Percentiles rank a stretch among this genome's conserved stretches.
These are phyloP conservation scores for Menura novaehollandiae DNA, from an alignment of 2,113 vertebrate genomes.

Conservation along the genomic window DNA sequence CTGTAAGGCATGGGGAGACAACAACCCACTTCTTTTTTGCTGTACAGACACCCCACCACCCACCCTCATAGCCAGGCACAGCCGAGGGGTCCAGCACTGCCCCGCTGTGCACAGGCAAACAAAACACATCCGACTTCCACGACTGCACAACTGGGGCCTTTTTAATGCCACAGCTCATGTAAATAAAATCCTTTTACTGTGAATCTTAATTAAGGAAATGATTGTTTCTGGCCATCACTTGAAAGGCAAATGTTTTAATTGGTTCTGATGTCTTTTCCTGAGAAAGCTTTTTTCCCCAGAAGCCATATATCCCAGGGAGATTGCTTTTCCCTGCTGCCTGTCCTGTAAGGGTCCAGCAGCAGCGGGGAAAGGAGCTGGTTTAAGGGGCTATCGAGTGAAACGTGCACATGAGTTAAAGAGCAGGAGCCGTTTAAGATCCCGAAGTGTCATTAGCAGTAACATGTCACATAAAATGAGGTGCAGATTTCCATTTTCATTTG, in stretches of 20 bases:
- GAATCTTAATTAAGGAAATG: constrained; percentile 51
- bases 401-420: background rate
- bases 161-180: constrained; percentile 5
- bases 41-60: background rate
- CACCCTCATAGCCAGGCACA: background rate
- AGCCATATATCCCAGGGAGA: background rate
- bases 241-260: constrained; percentile 53
- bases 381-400: background rate
- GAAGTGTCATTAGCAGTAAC: constrained; percentile 55
- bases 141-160: background rate
- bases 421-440: constrained; percentile 28
- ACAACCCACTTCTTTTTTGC: accelerated
- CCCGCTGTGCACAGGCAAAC: accelerated
- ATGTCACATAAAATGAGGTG: constrained; percentile 65
- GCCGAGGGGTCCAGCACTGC: background rate
- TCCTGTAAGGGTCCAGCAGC: background rate
- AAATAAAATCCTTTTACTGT: constrained; percentile 44
- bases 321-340: background rate
- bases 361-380: background rate
- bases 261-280: constrained; percentile 12
- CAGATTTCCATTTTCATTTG: constrained; percentile 84
- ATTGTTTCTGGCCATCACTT: constrained; percentile 20
- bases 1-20: accelerated
- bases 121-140: accelerated
- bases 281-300: background rate